Percentiles rank a stretch among this genome's conserved stretches.
Evolutionary conservation across 2,113 vertebrate genomes (phyloP).

Genomic region (Eonycteris spelaea): DNA sequence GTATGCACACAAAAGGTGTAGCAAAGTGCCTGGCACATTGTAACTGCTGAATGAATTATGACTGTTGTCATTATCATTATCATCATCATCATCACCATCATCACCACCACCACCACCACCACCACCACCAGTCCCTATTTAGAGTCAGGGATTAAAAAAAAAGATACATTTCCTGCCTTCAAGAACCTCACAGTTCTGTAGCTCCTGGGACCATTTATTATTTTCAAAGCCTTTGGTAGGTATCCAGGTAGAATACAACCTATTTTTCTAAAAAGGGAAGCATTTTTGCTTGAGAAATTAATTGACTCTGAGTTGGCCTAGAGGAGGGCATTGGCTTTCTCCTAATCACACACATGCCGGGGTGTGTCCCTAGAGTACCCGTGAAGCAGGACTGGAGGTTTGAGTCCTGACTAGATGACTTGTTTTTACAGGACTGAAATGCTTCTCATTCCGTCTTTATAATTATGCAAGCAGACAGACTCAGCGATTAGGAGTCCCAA

Average conservation of each 20-base stretch:
- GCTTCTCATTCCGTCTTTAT: neutral
- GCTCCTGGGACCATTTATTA: neutral
- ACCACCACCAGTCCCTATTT: accelerated
- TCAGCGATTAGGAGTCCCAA: neutral
- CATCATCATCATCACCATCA: accelerated
- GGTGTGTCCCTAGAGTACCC: neutral
- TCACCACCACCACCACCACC: accelerated
- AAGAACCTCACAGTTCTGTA: neutral
- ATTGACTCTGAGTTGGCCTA: neutral
- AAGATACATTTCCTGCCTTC: neutral
- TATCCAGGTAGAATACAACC: neutral
- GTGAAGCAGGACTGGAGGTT: neutral
- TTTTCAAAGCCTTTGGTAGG: neutral
- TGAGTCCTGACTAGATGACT: neutral
- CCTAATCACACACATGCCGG: neutral
- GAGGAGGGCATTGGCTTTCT: neutral
- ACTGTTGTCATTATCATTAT: neutral
- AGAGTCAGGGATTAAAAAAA: neutral
- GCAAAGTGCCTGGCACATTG: neutral
- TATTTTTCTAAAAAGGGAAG: neutral
- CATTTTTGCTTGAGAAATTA: neutral
- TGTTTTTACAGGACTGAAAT: neutral
- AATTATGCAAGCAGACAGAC: neutral
- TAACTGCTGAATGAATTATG: neutral
- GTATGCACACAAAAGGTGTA: neutral